These are phyloP conservation scores for Ophiodon elongatus DNA, from an alignment of 2,113 vertebrate species.

Conservation along the genomic window DNA sequence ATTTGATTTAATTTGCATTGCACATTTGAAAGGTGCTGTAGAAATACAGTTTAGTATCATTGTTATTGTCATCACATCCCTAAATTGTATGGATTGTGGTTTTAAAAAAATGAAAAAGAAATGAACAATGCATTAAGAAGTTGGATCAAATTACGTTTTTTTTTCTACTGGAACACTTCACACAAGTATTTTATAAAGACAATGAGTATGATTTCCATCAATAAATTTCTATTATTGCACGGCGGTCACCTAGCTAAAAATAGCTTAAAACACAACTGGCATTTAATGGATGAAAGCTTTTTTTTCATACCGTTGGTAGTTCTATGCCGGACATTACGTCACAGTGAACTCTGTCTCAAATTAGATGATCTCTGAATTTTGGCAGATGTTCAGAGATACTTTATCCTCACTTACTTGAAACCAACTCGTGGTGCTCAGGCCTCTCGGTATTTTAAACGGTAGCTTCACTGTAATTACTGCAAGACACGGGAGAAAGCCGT, in stretches of 20 bases:
- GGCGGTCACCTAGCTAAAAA: conserved; percentile 23
- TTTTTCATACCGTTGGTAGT: conserved; percentile 48
- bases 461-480: not conserved
- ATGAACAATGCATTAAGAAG: not conserved
- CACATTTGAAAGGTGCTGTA: not conserved
- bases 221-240: conserved; percentile 1
- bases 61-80: not conserved
- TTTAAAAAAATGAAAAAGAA: not conserved
- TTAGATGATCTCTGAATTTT: conserved; percentile 58
- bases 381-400: conserved; percentile 63
- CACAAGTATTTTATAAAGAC: not conserved
- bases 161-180: not conserved
- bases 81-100: not conserved
- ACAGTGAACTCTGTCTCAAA: conserved; percentile 47
- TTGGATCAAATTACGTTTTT: not conserved
- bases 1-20: not conserved
- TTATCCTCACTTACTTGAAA: conserved; percentile 51
- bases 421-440: not conserved
- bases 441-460: not conserved
- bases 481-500: not conserved
- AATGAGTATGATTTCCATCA: not conserved
- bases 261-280: conserved; percentile 46
- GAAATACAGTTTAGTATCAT: not conserved
- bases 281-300: conserved; percentile 41
- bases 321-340: conserved; percentile 50